Evolutionary conservation across 2,797 vertebrate genomes (phyloP).

Genomic region (Sebastes aleutianus): DNA sequence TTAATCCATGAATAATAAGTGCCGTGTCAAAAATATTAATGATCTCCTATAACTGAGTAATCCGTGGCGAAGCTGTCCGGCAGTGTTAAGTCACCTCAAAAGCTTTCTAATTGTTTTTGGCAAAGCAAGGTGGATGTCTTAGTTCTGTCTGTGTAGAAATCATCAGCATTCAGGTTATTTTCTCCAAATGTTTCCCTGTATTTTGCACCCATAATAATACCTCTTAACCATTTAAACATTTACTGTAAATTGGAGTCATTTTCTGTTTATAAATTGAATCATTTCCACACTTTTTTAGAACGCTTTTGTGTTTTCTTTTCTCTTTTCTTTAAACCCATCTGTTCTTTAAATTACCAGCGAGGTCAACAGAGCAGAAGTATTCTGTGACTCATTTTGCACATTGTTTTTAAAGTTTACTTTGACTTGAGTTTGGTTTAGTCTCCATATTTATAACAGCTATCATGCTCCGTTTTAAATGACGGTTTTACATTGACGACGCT

Average conservation of each 20-base stretch:
- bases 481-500: not conserved
- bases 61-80: conserved; percentile 32
- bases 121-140: conserved; percentile 7
- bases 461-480: not conserved
- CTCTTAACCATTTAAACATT: not conserved
- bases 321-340: not conserved
- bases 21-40: conserved; percentile 51
- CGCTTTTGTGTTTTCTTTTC: not conserved
- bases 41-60: conserved; percentile 46
- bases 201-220: not conserved
- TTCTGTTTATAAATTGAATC: not conserved
- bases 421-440: not conserved
- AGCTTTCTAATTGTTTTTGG: conserved; percentile 32
- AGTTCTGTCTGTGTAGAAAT: not conserved
- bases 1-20: conserved; percentile 45
- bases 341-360: not conserved
- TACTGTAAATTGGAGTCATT: not conserved
- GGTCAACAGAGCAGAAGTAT: not conserved
- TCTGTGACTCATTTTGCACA: not conserved
- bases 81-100: conserved; percentile 31
- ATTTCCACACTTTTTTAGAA: not conserved
- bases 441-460: not conserved
- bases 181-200: not conserved
- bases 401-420: not conserved
- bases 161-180: not conserved